Evolutionary conservation across 2,888 invertebrate species (phyloP).

Genomic region (Mesopsocus fuscifrons): DNA sequence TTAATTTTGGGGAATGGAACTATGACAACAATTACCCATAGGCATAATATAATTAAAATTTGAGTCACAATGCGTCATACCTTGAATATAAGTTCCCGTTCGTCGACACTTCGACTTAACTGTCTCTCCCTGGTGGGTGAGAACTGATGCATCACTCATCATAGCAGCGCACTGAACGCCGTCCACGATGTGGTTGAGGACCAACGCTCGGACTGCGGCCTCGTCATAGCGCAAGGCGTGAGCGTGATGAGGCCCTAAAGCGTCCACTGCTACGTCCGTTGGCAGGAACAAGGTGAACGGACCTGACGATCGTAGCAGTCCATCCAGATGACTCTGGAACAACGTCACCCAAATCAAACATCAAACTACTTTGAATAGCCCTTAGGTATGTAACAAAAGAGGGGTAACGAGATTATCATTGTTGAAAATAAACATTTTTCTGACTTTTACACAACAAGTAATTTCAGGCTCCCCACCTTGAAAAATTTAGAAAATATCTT

Average conservation of each 20-base stretch:
- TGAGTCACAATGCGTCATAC: no score
- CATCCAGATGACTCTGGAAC: not conserved
- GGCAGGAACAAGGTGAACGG: not conserved
- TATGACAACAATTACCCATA: no score
- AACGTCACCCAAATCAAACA: no score
- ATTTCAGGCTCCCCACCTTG: no score
- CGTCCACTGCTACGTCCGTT: not conserved
- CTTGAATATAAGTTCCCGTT: not conserved
- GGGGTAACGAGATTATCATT: no score
- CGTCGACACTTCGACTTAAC: not conserved
- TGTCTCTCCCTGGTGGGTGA: not conserved
- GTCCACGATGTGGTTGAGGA: not conserved
- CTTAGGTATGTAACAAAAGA: no score
- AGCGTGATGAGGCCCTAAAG: not conserved
- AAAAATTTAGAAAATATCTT: no score
- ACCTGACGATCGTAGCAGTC: not conserved
- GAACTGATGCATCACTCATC: not conserved
- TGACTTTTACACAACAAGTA: no score
- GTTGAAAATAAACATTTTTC: no score
- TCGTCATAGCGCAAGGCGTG: not conserved
- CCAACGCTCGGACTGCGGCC: not conserved
- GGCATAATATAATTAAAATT: no score
- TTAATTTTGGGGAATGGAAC: no score
- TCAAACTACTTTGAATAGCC: no score
- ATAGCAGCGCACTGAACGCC: not conserved